These are phyloP conservation scores for Podotricha telesiphe DNA, from an alignment of 2,888 invertebrate species.

Conservation along the genomic window DNA sequence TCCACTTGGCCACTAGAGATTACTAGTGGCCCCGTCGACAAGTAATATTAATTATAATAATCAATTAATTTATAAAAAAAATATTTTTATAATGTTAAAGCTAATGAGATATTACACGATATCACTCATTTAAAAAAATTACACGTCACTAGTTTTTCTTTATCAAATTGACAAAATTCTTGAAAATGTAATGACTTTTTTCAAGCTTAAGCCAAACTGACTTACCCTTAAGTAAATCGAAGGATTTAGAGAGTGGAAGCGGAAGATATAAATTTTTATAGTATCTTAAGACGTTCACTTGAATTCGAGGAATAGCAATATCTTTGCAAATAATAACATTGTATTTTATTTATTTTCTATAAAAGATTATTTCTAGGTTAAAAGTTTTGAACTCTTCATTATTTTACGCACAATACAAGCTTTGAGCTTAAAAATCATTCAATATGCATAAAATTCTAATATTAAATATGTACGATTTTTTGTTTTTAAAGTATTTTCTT, in stretches of 20 bases:
- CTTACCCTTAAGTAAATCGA: slow-evolving; percentile 41
- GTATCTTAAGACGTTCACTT: slow-evolving; percentile 50
- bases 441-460: no score
- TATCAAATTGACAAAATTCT: no score
- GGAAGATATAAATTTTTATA: slow-evolving; percentile 61
- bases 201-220: neutral
- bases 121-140: no score
- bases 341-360: slow-evolving; percentile 19
- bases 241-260: slow-evolving; percentile 43
- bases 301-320: slow-evolving; percentile 37
- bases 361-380: neutral
- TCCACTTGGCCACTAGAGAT: no score
- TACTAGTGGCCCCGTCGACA: no score
- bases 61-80: no score
- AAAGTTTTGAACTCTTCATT: neutral
- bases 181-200: neutral
- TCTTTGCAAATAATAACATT: slow-evolving; percentile 23
- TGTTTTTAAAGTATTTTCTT: no score
- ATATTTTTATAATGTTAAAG: no score
- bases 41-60: no score
- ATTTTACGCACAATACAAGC: neutral
- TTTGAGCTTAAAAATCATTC: neutral
- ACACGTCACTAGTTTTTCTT: no score
- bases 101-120: no score
- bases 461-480: no score